A percentile compares a stretch with the other conserved stretches of the same genome.
Conservation (phyloP, 2,888 invertebrate genomes). For the Pharmacophagus antenor region DNA sequence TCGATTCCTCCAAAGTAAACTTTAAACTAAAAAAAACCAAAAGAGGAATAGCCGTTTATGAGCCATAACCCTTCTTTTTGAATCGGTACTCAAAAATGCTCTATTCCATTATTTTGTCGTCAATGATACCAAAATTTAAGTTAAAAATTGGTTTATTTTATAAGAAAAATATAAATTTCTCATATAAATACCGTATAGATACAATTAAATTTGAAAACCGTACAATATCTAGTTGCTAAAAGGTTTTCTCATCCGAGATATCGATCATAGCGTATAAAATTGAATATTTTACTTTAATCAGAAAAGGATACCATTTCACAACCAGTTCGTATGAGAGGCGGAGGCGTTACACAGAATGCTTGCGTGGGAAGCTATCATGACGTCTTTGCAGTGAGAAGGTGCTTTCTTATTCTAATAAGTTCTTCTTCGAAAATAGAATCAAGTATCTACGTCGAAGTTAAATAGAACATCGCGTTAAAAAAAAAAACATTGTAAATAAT, state of each 20-base stretch:
- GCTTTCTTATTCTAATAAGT: constrained; percentile 9
- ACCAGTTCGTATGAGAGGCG: constrained; percentile 3
- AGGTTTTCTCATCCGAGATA: too few species aligned
- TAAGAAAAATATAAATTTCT: not conserved
- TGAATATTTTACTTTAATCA: not conserved
- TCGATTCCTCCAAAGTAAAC: too few species aligned
- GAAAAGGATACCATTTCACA: not conserved
- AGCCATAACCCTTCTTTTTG: too few species aligned
- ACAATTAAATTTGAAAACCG: not conserved
- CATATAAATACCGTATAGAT: too few species aligned
- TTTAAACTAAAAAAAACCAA: too few species aligned
- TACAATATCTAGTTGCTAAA: not conserved
- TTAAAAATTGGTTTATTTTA: not conserved
- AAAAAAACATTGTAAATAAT: too few species aligned
- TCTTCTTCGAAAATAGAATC: not conserved
- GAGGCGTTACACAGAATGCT: constrained; percentile 1
- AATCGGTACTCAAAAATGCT: too few species aligned
- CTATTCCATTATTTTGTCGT: too few species aligned
- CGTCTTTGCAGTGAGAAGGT: constrained; percentile 8
- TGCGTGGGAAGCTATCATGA: constrained; percentile 22
- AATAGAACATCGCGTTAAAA: too few species aligned
- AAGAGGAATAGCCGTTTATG: too few species aligned
- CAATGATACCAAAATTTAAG: too few species aligned
- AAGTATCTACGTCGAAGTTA: not conserved
- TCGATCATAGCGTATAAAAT: not conserved